Evolutionary conservation across 2,113 vertebrate genomes (phyloP), one percentile per base, ranked within the genome.

Genomic region (Tylochromis polylepis): DNA sequence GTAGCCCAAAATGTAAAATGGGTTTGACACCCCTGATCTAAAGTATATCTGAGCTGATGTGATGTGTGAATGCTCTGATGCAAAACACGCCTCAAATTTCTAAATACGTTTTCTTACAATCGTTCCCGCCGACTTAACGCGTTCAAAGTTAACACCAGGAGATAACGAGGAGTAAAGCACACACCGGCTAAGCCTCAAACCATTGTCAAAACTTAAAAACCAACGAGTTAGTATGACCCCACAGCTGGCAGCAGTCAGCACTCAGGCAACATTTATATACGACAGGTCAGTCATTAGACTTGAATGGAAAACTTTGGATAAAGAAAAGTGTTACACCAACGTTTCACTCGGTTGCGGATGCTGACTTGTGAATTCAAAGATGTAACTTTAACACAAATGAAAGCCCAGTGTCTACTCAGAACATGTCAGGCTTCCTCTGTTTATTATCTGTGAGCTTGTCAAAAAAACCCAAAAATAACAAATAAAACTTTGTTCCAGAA

Each of bases 191-290:
- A 59, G 34, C 53, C 60, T 88, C 67, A 38, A 49, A 75, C 5
- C 9, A 15, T 24, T 16, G 4, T 78, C 88, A 70, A 87, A 83
- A 83, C 22, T 41, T 82, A 34, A 88, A 89, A 89, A 88, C 79
- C 80, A 81, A 88, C 89, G 15, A 51, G 80, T 86, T 87, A 72
- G 83, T 70, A 77, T 87, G n/a, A 56, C n/a, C 38, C 65, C 80
- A 87, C 55, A 80, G 82, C 81, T 82, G 78, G 55, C 81, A 90
- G 80, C 86, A 78, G 56, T 88, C 82, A 88, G 22, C 56, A 22
- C 77, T 84, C 85, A 92, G 79, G 84, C 80, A 90, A 89, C 85
- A 91, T 67, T 85, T 83, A 67, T 5, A 55, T 67, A 59, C 10
- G 24, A 58, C 20, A 84, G 2, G 60, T 22, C 77, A 65, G 65